These are phyloP conservation scores for Manacus vitellinus DNA, from an alignment of 2,113 vertebrate genomes.

Conservation along the genomic window DNA sequence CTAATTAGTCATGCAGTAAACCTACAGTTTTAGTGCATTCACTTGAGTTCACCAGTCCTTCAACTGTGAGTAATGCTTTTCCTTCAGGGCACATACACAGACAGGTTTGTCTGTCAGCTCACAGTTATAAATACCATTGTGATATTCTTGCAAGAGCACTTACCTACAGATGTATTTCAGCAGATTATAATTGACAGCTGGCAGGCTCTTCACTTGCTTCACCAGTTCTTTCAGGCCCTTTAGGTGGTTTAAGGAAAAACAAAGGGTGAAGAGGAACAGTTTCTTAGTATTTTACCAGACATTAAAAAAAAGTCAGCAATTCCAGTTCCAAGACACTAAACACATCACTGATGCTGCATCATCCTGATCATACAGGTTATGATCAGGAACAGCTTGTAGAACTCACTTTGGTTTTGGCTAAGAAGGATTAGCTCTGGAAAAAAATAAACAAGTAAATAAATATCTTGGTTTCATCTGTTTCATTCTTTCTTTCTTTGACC, in stretches of 20 bases:
- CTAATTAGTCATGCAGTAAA: neutral
- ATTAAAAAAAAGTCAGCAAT: neutral
- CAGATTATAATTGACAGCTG: slow-evolving; percentile 93
- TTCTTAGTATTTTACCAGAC: neutral
- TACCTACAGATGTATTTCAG: slow-evolving; percentile 98
- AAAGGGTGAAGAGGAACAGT: neutral
- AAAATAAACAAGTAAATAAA: neutral
- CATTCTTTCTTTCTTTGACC: neutral
- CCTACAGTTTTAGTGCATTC: neutral
- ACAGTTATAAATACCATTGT: neutral
- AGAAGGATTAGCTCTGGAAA: neutral
- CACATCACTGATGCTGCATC: neutral
- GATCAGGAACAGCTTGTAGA: neutral
- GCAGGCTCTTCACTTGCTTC: slow-evolving; percentile 89
- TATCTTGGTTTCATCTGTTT: neutral
- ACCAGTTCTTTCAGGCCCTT: slow-evolving; percentile 91
- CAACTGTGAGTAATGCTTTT: neutral
- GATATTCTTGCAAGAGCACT: slow-evolving; percentile 12
- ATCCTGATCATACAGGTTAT: neutral
- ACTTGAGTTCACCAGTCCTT: neutral
- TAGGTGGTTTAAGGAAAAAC: neutral
- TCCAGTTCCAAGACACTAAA: neutral
- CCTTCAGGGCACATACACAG: neutral
- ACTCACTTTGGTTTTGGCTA: neutral
- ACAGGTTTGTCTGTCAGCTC: neutral